Evolutionary conservation across 2,797 vertebrate genomes (phyloP), one percentile per base, ranked within the genome.

Genomic region (Melanotaenia parkinsoni): DNA sequence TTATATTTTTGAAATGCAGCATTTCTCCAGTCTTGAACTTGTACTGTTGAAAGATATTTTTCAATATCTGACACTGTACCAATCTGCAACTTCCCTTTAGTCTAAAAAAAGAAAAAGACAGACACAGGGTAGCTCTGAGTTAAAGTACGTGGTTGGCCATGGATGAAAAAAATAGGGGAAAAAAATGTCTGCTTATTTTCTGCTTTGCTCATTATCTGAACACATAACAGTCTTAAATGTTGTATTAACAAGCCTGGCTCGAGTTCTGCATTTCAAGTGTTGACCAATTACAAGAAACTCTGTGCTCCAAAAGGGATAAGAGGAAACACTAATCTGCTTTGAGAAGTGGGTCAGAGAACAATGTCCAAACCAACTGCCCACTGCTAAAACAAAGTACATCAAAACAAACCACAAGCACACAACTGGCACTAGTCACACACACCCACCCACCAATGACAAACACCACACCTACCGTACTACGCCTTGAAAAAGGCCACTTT

Each of bases 401-500:
- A 63, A 74, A 79, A 84, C 72, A 86, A 82, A 77, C 10, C 43
- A 75, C 63, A 58, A 64, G 59, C 66, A 63, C 16, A 63, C 26
- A 14, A 65, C 13, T 30, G 67, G 74, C 70, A 64, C 20, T 24
- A 35, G 53, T 24, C 79, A 47, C 50, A 63, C 50, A 70, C 32
- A 33, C 30, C 30, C 57, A 45, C 56, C 59, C 58, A 56, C 26
- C 47, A 67, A 30, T 54, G 56, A 47, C 38, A 71, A 45, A 83
- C 32, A 40, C 53, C 54, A 66, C 88, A 95, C 96, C 91, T 87
- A 96, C 96, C 53, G 90, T 87, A 89, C 88, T 92, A 81, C 93
- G 96, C 74, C 91, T 95, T 32, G 92, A 93, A 85, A 98, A 97
- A 30, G 95, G 96, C 96, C 96, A 97, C 90, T 96, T 96, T 67